Evolutionary conservation across 2,113 vertebrate species (phyloP).

Genomic region (Anoura caudifer): DNA sequence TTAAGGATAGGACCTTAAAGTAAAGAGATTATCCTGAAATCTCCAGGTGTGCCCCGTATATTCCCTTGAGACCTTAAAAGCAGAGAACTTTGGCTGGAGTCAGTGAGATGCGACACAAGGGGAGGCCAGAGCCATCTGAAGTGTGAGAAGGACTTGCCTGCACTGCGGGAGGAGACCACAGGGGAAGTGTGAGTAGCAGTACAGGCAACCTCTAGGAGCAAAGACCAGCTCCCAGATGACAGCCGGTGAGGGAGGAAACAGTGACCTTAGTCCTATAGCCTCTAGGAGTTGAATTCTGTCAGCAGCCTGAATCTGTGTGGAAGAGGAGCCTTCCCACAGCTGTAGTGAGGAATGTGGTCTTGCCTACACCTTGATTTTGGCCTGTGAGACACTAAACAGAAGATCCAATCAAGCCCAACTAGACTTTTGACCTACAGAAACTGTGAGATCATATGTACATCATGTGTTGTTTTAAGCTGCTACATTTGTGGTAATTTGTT

Average conservation of each 20-base stretch:
- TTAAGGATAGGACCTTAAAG: not conserved
- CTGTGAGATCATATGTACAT: not conserved
- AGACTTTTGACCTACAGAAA: not conserved
- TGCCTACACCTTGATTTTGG: not conserved
- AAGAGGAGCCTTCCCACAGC: not conserved
- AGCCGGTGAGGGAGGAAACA: not conserved
- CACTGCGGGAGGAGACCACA: not conserved
- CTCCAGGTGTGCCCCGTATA: not conserved
- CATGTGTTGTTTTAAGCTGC: not conserved
- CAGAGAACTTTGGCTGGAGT: not conserved
- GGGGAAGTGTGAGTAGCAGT: not conserved
- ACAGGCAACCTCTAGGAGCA: not conserved
- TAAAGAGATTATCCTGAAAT: not conserved
- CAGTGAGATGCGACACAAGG: not conserved
- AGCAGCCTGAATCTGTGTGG: not conserved
- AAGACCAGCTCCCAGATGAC: not conserved
- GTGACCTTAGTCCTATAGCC: not conserved
- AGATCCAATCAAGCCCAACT: not conserved
- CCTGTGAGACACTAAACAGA: not conserved
- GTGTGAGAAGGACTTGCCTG: not conserved
- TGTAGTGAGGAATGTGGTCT: not conserved
- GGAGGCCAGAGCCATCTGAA: not conserved
- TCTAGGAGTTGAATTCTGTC: not conserved
- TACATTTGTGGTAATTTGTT: not conserved
- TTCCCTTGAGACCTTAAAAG: not conserved